These are phyloP conservation scores for Drosophila recens DNA, from an alignment of 2,888 invertebrate species.

Conservation along the genomic window DNA sequence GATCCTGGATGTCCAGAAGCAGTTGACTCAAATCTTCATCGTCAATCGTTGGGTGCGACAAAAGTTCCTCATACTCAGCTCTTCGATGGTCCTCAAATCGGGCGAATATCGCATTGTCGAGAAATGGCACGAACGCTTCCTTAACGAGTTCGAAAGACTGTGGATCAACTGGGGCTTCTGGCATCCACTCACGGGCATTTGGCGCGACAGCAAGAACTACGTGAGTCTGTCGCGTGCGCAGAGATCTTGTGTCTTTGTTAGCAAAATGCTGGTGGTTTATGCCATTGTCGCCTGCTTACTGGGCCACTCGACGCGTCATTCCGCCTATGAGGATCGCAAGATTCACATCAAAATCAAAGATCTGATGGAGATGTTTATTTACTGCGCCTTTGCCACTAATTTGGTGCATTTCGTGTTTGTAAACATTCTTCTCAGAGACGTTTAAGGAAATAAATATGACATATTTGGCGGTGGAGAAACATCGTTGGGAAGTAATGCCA, in stretches of 20 bases:
- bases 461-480: background rate
- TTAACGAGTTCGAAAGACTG: conserved; percentile 13
- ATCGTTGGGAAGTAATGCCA: too few species aligned
- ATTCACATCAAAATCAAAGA: background rate
- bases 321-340: conserved; percentile 1
- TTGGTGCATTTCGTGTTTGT: conserved; percentile 36
- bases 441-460: background rate
- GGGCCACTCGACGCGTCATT: conserved; percentile 20
- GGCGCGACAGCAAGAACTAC: conserved; percentile 39
- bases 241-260: conserved; percentile 50
- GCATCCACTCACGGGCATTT: conserved; percentile 62
- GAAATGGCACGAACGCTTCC: conserved; percentile 21
- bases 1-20: conserved; percentile 54
- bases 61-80: conserved; percentile 36
- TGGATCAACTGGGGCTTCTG: conserved; percentile 63
- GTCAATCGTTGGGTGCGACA: conserved; percentile 54
- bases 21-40: conserved; percentile 48
- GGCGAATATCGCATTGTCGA: conserved; percentile 21
- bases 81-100: conserved; percentile 25
- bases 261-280: conserved; percentile 40
- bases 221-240: conserved; percentile 56
- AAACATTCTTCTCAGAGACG: background rate
- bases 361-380: background rate
- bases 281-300: conserved; percentile 16
- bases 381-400: conserved; percentile 24